Evolutionary conservation across 2,888 invertebrate species (phyloP).

Genomic region (Pilophorus perplexus): DNA sequence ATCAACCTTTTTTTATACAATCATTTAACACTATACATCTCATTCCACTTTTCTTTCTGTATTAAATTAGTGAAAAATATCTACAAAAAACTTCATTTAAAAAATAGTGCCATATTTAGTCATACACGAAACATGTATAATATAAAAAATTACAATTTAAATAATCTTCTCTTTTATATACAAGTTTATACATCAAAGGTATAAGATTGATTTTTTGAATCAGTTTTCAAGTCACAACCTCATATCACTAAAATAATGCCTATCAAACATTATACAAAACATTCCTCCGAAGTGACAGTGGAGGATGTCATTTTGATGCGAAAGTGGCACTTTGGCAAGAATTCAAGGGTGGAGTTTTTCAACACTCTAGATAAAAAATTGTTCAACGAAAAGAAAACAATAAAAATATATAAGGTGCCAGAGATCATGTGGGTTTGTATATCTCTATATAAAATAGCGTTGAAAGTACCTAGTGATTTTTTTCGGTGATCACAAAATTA

Average conservation of each 20-base stretch:
- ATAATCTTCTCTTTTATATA: constrained; percentile 28
- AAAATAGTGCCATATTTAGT: constrained; percentile 40
- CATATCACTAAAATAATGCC: constrained; percentile 25
- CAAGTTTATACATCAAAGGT: constrained; percentile 19
- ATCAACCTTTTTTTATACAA: background rate
- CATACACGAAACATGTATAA: constrained; percentile 10
- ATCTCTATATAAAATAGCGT: constrained; percentile 3
- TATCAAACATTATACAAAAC: background rate
- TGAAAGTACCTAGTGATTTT: too few species aligned
- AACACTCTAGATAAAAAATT: background rate
- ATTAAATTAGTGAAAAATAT: constrained; percentile 27
- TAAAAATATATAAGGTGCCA: constrained; percentile 8
- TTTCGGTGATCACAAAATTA: too few species aligned
- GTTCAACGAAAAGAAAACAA: background rate
- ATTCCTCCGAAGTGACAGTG: constrained; percentile 8
- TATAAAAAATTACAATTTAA: constrained; percentile 28
- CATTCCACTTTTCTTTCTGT: constrained; percentile 4
- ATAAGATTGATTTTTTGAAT: constrained; percentile 26
- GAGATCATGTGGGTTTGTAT: constrained; percentile 28
- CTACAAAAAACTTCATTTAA: constrained; percentile 16
- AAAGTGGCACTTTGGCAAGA: constrained; percentile 47
- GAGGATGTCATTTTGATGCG: background rate
- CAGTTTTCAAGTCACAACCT: constrained; percentile 32
- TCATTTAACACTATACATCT: constrained; percentile 16
- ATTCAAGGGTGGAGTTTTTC: constrained; percentile 43